A percentile compares a stretch with the other conserved stretches of the same genome.
phyloP scores from a whole-genome alignment of 2,797 vertebrate species.

The Melanitta fusca region DNA sequence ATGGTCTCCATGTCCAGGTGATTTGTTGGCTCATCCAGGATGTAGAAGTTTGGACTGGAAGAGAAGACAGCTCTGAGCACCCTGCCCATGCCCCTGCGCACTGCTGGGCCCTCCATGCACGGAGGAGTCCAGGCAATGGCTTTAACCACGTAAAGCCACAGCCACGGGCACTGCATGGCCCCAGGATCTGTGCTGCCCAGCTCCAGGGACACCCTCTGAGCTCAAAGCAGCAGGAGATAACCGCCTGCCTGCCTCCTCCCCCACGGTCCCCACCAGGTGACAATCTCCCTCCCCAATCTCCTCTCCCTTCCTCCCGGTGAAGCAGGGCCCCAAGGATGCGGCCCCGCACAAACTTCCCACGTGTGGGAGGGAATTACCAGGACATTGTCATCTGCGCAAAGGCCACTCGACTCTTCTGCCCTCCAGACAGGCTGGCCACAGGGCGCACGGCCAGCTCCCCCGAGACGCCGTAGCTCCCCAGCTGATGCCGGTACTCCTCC shows the following conservation, averaged over 20 bases:
- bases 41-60: slow-evolving; percentile 95
- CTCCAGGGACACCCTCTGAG: neutral
- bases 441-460: slow-evolving; percentile 92
- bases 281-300: neutral
- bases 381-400: slow-evolving; percentile 99
- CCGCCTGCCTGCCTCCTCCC: neutral
- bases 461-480: slow-evolving; percentile 93
- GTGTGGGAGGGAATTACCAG: slow-evolving; percentile 80
- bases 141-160: neutral
- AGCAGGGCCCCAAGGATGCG: neutral
- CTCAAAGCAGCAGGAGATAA: neutral
- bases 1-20: slow-evolving; percentile 99
- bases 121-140: neutral
- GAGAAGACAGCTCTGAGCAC: slow-evolving; percentile 15
- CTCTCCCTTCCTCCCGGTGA: neutral
- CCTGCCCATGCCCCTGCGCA: fast-evolving
- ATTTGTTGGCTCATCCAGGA: slow-evolving; percentile 96
- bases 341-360: neutral
- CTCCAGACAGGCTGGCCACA: slow-evolving; percentile 93
- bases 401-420: slow-evolving; percentile 96
- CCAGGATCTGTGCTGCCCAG: fast-evolving
- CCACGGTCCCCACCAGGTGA: neutral
- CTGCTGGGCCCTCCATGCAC: neutral
- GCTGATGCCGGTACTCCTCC: slow-evolving; percentile 96
- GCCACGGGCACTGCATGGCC: neutral